phyloP scores from a whole-genome alignment of 2,888 invertebrate species.

The Euphydryas editha region DNA sequence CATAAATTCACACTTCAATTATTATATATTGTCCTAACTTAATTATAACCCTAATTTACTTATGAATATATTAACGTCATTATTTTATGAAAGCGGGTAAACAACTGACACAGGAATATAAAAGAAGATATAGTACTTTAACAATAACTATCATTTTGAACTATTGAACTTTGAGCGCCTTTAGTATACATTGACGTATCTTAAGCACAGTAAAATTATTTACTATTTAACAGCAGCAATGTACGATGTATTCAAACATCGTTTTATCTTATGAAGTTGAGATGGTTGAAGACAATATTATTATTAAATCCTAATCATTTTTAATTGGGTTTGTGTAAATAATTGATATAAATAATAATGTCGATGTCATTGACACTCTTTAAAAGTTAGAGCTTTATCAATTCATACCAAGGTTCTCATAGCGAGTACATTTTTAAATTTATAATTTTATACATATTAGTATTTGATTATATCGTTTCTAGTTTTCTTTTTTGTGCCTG shows the following conservation, averaged over 20 bases:
- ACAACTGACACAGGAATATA: constrained; percentile 54
- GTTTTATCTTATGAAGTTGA: not conserved
- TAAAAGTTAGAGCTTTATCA: not conserved
- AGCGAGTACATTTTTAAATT: too few species aligned
- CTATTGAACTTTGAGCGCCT: not conserved
- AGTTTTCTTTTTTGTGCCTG: too few species aligned
- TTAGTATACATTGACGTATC: constrained; percentile 29
- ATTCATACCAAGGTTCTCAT: not conserved
- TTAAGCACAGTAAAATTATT: not conserved
- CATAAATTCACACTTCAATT: not conserved
- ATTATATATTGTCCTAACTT: not conserved
- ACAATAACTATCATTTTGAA: not conserved
- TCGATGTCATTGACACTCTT: constrained; percentile 35
- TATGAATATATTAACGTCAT: constrained; percentile 34
- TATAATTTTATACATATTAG: too few species aligned
- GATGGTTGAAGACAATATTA: not conserved
- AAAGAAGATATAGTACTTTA: constrained; percentile 16
- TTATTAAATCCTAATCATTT: constrained; percentile 18
- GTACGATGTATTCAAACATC: not conserved
- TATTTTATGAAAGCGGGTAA: constrained; percentile 51
- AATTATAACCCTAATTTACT: not conserved
- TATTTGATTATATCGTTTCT: too few species aligned
- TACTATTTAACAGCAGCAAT: not conserved
- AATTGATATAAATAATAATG: constrained; percentile 22
- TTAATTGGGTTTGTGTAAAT: constrained; percentile 42